These are phyloP conservation scores for Ichneumoninae sp. DNA, from an alignment of 2,888 invertebrate species.

Conservation along the genomic window DNA sequence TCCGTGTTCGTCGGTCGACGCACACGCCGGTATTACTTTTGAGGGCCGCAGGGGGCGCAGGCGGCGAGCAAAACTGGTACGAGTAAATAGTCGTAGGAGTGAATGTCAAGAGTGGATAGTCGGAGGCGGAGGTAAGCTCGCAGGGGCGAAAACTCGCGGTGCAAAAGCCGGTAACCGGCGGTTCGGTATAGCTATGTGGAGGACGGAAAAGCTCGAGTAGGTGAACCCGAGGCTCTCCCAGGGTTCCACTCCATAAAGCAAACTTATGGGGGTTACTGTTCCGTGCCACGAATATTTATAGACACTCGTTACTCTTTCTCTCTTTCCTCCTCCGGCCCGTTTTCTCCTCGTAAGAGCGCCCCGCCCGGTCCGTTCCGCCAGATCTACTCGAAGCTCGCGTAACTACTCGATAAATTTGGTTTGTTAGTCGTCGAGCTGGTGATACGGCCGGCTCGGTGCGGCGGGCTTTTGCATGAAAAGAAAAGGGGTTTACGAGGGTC, in stretches of 20 bases:
- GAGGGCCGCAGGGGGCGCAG: background rate
- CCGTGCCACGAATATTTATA: slow-evolving; percentile 79
- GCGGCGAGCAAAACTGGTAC: slow-evolving; percentile 1
- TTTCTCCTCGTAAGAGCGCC: slow-evolving; percentile 16
- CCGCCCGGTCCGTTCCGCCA: slow-evolving; percentile 18
- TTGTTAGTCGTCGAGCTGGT: slow-evolving; percentile 55
- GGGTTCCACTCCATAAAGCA: slow-evolving; percentile 74
- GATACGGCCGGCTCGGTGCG: slow-evolving; percentile 53
- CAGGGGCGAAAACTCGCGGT: slow-evolving; percentile 25
- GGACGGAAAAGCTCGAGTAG: slow-evolving; percentile 33
- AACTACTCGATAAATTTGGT: slow-evolving; percentile 66
- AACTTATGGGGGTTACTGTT: slow-evolving; percentile 72
- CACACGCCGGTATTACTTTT: background rate
- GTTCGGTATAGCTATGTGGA: background rate
- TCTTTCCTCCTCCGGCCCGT: slow-evolving; percentile 36
- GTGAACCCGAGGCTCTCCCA: slow-evolving; percentile 50
- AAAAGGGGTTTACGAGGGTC: background rate
- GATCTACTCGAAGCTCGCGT: slow-evolving; percentile 60
- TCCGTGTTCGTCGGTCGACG: slow-evolving; percentile 24
- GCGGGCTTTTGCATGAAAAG: slow-evolving; percentile 11
- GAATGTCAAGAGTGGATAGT: slow-evolving; percentile 38
- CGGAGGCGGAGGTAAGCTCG: slow-evolving; percentile 7
- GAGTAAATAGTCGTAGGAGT: slow-evolving; percentile 34
- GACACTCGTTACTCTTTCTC: slow-evolving; percentile 65
- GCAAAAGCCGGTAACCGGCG: background rate